Conservation (phyloP, 2,888 invertebrate genomes). For the Rhamnusium bicolor region DNA sequence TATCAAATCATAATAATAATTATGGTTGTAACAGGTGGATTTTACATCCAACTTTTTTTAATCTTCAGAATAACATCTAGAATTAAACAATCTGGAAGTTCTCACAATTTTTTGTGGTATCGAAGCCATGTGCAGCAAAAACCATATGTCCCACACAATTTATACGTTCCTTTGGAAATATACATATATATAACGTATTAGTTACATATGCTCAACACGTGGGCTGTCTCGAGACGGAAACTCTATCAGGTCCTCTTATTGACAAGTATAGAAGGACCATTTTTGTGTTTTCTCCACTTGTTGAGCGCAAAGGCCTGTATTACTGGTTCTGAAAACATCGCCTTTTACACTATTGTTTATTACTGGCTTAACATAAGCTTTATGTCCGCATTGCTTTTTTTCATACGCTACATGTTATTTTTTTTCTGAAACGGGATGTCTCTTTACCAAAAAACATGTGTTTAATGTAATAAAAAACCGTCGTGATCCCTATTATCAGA, state of each 20-base stretch:
- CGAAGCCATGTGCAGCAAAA: conserved; percentile 25
- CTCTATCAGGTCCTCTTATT: conserved; percentile 3
- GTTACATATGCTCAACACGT: conserved; percentile 32
- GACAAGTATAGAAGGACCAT: background rate
- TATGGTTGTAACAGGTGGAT: conserved; percentile 18
- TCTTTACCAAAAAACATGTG: conserved; percentile 1
- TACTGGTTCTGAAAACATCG: conserved; percentile 21
- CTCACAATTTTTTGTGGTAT: conserved; percentile 23
- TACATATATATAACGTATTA: conserved; percentile 21
- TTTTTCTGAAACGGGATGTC: background rate
- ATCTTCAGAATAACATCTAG: conserved; percentile 1
- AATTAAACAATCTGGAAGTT: conserved; percentile 28
- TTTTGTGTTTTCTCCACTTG: conserved; percentile 21
- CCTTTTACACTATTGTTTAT: background rate
- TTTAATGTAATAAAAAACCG: background rate
- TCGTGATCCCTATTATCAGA: background rate
- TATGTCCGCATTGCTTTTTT: conserved; percentile 20
- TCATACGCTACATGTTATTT: background rate
- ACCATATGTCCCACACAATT: conserved; percentile 20
- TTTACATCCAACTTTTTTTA: conserved; percentile 14
- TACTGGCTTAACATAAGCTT: background rate
- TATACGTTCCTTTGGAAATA: conserved; percentile 19
- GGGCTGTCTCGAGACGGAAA: conserved; percentile 16
- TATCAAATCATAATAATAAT: background rate
- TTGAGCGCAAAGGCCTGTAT: conserved; percentile 7